phyloP scores from a whole-genome alignment of 2,113 vertebrate genomes.

The Gallinago jamesoni region DNA sequence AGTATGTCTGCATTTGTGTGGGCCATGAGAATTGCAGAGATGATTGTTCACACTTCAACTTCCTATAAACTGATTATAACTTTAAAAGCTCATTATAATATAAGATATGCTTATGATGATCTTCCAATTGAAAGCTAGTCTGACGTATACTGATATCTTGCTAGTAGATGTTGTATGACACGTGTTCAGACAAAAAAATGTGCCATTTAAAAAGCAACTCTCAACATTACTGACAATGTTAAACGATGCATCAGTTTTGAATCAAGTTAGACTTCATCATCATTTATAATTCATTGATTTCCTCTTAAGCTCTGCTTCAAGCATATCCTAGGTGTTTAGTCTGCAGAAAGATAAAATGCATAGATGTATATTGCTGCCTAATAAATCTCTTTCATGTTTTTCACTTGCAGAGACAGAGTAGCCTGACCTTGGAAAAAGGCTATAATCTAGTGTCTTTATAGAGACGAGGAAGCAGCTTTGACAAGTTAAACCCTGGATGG shows the following conservation, averaged over 20 bases:
- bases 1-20: neutral
- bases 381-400: constrained; percentile 70
- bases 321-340: constrained; percentile 63
- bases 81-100: neutral
- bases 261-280: constrained; percentile 56
- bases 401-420: constrained; percentile 28
- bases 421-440: constrained; percentile 69
- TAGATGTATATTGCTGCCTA: constrained; percentile 18
- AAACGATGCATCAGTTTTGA: constrained; percentile 41
- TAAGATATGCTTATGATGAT: neutral
- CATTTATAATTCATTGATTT: constrained; percentile 71
- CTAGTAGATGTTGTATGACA: neutral
- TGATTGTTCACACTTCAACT: neutral
- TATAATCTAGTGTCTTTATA: constrained; percentile 62
- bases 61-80: neutral
- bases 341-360: constrained; percentile 54
- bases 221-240: neutral
- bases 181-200: neutral
- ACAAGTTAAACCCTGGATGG: constrained; percentile 69
- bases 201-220: neutral
- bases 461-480: constrained; percentile 58
- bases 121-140: neutral
- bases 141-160: neutral
- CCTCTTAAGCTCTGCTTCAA: constrained; percentile 53
- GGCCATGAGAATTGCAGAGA: neutral